These are phyloP conservation scores for Dendrocopos noguchii DNA, from an alignment of 2,113 vertebrate genomes.

Conservation along the genomic window DNA sequence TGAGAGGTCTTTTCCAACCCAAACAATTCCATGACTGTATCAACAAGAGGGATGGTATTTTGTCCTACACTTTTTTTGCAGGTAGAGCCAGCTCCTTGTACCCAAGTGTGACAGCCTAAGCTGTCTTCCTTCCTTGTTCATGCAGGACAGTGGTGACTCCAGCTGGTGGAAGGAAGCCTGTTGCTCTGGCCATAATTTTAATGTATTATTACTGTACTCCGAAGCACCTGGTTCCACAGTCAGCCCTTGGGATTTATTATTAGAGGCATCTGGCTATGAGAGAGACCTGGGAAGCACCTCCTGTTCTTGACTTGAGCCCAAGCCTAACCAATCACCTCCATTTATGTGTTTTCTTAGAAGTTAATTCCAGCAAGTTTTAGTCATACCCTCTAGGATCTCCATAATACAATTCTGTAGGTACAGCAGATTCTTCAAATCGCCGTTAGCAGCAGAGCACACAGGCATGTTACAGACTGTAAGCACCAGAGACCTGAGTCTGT, in stretches of 20 bases:
- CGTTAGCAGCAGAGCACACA: slow-evolving; percentile 59
- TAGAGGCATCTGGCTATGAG: not conserved
- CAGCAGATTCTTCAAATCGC: slow-evolving; percentile 60
- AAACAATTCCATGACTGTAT: too few relatives aligned
- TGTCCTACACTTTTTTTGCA: not conserved
- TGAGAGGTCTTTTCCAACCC: too few relatives aligned
- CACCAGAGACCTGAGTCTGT: slow-evolving; percentile 65
- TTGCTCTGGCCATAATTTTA: not conserved
- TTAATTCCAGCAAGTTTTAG: slow-evolving; percentile 64
- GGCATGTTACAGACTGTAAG: slow-evolving; percentile 49
- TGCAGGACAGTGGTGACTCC: not conserved
- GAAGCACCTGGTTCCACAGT: not conserved
- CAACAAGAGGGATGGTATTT: not conserved
- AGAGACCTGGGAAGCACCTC: not conserved
- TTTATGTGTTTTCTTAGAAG: slow-evolving; percentile 43
- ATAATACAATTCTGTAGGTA: slow-evolving; percentile 59
- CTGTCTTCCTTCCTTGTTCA: not conserved
- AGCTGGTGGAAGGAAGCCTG: not conserved
- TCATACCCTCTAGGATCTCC: slow-evolving; percentile 58
- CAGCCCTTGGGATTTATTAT: not conserved
- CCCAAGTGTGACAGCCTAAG: not conserved
- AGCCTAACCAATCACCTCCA: not conserved
- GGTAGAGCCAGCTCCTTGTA: not conserved
- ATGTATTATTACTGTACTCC: not conserved
- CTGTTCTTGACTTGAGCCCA: not conserved